These are phyloP conservation scores for Chelidonichthys spinosus DNA, from an alignment of 2,797 vertebrate species.

Conservation along the genomic window DNA sequence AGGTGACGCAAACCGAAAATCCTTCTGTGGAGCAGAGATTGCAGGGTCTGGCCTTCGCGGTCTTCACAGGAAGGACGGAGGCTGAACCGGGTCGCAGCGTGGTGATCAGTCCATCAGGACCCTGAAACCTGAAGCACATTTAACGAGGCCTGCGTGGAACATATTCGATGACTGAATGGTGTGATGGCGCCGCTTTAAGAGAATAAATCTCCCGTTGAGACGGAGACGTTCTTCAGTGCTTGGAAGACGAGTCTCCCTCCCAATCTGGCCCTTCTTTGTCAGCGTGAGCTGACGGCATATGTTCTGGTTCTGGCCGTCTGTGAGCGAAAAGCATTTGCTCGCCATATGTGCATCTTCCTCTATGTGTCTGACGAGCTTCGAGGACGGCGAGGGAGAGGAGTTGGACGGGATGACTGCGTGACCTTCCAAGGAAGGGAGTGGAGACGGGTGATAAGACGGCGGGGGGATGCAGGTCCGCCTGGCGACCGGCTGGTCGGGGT, in stretches of 20 bases:
- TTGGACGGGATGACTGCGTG: constrained; percentile 32
- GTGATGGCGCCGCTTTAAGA: neutral
- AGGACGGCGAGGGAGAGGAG: constrained; percentile 42
- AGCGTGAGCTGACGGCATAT: constrained; percentile 65
- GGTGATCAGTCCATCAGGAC: no score
- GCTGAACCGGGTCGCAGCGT: no score
- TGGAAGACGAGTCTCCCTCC: constrained; percentile 27
- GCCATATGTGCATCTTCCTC: constrained; percentile 52
- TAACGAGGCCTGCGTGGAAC: neutral
- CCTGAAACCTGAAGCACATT: neutral
- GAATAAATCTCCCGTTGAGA: constrained; percentile 26
- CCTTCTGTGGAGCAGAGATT: no score
- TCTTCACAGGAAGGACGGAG: no score
- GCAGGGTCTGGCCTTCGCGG: no score
- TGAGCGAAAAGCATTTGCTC: no score
- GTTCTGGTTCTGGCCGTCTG: constrained; percentile 27
- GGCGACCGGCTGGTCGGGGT: constrained; percentile 30
- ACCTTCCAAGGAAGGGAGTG: constrained; percentile 67
- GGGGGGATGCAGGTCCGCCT: constrained; percentile 14
- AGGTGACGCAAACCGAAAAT: no score
- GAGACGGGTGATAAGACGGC: constrained; percentile 49
- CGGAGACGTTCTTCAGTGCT: constrained; percentile 14
- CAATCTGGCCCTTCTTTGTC: constrained; percentile 50
- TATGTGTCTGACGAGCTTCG: constrained; percentile 60
- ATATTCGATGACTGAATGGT: constrained; percentile 2